Base-by-base conservation (phyloP, 1,140 invertebrate species). In the Leptinotarsa texana region DNA sequence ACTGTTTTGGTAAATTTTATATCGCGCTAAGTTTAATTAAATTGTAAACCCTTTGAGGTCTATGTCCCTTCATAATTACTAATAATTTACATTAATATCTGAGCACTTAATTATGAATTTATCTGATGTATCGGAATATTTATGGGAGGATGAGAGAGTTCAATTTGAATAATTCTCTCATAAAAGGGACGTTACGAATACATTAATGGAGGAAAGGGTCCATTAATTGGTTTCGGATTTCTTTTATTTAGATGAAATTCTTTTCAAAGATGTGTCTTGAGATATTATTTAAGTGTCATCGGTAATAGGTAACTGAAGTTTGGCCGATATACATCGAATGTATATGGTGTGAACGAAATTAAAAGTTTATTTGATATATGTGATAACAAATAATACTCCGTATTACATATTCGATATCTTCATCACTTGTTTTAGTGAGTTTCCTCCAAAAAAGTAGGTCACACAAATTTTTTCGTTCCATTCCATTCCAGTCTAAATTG, bases 21-120 rank as follows among this genome's bases (percentile, higher is more conserved):
- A 49, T 51, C 11, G 8, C 22, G 33, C n/a, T 13, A 51, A 69
- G 68, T 69, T 69, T 69, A 69, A 69, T 69, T 69, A 69, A 69
- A 49, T 69, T 69, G 33, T 69, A 69, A 69, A 69, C 68, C 21
- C 68, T 51, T 48, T 51, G 42, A 69, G 42, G 68, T 18, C 33
- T 49, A 69, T 15, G 27, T 69, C 57, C 69, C 69, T 62, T 33
- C 57, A 62, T 72, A 72, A 72, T 72, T 27, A 72, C 69, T 72
- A 72, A 72, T 72, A 72, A 72, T 72, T 61, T 72, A 72, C 69
- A 72, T 72, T 63, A 72, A 72, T 72, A 72, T 72, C 57, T 21
- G 49, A 33, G 51, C 42, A 22, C 61, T 72, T 72, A 72, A 72
- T 72, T 72, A 62, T 63, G 57, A 72, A 72, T 72, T 63, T 72